Conservation (phyloP, 2,888 invertebrate genomes). For the Heterodera filipjevi region DNA sequence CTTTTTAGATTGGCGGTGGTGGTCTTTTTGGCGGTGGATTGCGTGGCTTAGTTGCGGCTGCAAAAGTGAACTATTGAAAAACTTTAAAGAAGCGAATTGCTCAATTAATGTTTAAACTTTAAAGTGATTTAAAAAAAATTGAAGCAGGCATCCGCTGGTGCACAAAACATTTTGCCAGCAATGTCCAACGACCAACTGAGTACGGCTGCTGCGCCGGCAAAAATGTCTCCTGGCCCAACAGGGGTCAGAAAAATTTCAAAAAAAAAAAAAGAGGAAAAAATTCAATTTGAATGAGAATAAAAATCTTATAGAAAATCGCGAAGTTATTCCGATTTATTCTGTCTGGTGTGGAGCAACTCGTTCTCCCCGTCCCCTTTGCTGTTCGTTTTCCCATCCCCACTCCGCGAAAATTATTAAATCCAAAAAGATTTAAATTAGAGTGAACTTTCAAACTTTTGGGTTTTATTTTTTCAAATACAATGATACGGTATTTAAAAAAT, state of each 20-base stretch:
- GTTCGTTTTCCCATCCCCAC: no score
- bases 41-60: conserved; percentile 60
- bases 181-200: conserved; percentile 11
- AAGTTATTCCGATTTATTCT: no score
- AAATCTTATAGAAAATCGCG: no score
- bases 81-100: not conserved
- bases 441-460: no score
- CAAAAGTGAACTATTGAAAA: conserved; percentile 52
- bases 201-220: conserved; percentile 17
- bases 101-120: not conserved
- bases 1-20: conserved; percentile 46
- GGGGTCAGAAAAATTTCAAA: conserved; percentile 16
- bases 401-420: no score
- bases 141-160: conserved; percentile 16
- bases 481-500: no score
- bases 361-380: no score
- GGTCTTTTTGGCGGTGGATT: conserved; percentile 62
- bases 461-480: no score
- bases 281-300: no score
- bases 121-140: not conserved
- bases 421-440: no score
- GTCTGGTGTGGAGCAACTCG: no score
- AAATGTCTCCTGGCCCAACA: conserved; percentile 19
- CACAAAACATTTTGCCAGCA: conserved; percentile 11
- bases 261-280: not conserved